These are phyloP conservation scores for Muntiacus reevesi DNA, from an alignment of 2,113 vertebrate species.

Conservation along the genomic window DNA sequence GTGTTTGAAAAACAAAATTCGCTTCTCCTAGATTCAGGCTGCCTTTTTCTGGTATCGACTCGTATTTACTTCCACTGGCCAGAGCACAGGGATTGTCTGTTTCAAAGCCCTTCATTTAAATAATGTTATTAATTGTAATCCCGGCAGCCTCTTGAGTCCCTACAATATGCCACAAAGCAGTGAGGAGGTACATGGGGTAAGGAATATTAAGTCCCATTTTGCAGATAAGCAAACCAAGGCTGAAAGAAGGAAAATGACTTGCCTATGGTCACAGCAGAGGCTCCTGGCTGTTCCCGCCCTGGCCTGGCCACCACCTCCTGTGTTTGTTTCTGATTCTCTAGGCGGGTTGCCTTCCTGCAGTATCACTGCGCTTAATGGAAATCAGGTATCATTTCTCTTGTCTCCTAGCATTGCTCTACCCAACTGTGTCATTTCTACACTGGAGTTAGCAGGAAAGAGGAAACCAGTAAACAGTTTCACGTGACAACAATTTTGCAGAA, in stretches of 20 bases:
- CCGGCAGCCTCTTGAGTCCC: not conserved
- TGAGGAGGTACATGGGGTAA: not conserved
- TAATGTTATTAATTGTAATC: not conserved
- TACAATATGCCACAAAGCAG: not conserved
- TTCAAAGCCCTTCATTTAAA: not conserved
- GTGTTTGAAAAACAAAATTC: not conserved
- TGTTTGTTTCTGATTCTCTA: not conserved
- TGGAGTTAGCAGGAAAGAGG: not conserved
- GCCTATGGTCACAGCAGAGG: not conserved
- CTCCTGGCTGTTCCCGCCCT: rapidly evolving
- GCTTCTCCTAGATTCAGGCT: not conserved
- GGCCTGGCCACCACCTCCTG: not conserved
- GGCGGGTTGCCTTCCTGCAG: not conserved
- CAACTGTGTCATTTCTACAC: not conserved
- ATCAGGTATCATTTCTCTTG: rapidly evolving
- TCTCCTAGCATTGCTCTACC: no score
- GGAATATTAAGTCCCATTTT: not conserved
- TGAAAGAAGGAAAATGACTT: not conserved
- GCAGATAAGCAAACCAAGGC: not conserved
- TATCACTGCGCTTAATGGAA: no score
- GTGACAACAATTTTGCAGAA: not conserved
- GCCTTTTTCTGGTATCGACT: not conserved
- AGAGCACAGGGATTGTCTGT: not conserved
- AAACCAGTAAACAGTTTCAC: not conserved
- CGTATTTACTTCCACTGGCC: not conserved